Evolutionary conservation across 2,113 vertebrate species (phyloP), one percentile per base, ranked within the genome.

Genomic region (Esox niger): DNA sequence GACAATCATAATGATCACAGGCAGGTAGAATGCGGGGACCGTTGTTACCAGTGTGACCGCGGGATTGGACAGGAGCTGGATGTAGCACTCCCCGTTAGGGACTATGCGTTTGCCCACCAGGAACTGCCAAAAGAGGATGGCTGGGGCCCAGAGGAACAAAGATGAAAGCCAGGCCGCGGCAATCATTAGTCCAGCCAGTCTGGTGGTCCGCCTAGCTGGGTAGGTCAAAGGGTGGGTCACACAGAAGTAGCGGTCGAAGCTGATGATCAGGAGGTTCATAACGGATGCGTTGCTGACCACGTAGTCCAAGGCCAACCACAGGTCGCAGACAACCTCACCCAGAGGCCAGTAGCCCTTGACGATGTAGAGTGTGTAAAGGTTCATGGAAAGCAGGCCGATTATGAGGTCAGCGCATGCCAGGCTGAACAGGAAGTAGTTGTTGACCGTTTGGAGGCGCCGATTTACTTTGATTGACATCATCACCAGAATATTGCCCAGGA

Each of bases 381-480:
- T 97, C 93, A 98, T 94, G 83, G 95, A 95, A 77, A 98, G 82
- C 1, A 93, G 89, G 1, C 95, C 96, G 0, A 97, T 82, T 68
- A 96, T 85, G 62, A 98, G 92, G 57, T 98, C 96, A 0, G 96
- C 94, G 0, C 87, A 95, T 0, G 95, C 96, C 84, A 98, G 85
- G 86, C 96, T 98, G 88, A 98, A 89, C 76, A 97, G 91, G 85
- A 98, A 97, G 86, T 97, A 96, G 88, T 98, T 98, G 90, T 98
- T 95, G 81, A 98, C 85, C 0, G 93, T 98, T 70, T 93, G 93
- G 74, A 98, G 91, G 74, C 89, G 95, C 11, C 93, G 92, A 90
- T 98, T 97, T 33, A 98, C 94, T 65, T 92, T 94, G 89, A 98
- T 90, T 69, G 96, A 98, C 35, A 97, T 82, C 92, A 98, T 95